phyloP scores from a whole-genome alignment of 2,888 invertebrate species.

The Copidosoma aretas region DNA sequence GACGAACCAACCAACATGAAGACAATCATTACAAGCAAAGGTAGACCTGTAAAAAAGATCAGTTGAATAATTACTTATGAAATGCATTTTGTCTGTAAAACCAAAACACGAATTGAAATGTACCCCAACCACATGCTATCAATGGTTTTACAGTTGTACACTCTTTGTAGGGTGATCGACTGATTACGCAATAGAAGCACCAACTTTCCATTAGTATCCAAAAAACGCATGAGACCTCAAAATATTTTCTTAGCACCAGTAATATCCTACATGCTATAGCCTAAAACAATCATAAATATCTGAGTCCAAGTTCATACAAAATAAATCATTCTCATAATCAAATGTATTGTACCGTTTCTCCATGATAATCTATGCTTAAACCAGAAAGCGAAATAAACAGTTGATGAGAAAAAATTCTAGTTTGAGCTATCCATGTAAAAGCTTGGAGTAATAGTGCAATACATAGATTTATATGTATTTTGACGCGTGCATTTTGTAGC shows the following conservation, averaged over 20 bases:
- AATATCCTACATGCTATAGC: slow-evolving; percentile 10
- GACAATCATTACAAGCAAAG: slow-evolving; percentile 14
- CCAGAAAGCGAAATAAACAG: background rate
- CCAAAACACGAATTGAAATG: background rate
- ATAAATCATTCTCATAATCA: too few relatives aligned
- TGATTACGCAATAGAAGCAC: slow-evolving; percentile 25
- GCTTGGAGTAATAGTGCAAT: slow-evolving; percentile 6
- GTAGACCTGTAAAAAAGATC: slow-evolving; percentile 10
- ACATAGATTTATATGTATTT: slow-evolving; percentile 28
- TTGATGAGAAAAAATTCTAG: background rate
- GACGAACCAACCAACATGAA: slow-evolving; percentile 14
- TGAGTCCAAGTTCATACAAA: background rate
- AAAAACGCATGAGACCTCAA: slow-evolving; percentile 10
- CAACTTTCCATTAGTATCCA: slow-evolving; percentile 32
- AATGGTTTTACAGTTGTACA: slow-evolving; percentile 13
- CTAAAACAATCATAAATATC: background rate
- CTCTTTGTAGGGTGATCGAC: slow-evolving; percentile 19
- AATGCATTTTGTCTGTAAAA: background rate
- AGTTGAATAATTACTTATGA: background rate
- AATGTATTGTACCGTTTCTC: background rate
- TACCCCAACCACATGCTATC: slow-evolving; percentile 22
- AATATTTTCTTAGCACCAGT: slow-evolving; percentile 12
- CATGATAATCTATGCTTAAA: background rate
- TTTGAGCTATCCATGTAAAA: background rate
- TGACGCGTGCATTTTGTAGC: slow-evolving; percentile 15